These are phyloP conservation scores for Sminthopsis crassicaudata DNA, from an alignment of 2,113 vertebrate species.

Conservation along the genomic window DNA sequence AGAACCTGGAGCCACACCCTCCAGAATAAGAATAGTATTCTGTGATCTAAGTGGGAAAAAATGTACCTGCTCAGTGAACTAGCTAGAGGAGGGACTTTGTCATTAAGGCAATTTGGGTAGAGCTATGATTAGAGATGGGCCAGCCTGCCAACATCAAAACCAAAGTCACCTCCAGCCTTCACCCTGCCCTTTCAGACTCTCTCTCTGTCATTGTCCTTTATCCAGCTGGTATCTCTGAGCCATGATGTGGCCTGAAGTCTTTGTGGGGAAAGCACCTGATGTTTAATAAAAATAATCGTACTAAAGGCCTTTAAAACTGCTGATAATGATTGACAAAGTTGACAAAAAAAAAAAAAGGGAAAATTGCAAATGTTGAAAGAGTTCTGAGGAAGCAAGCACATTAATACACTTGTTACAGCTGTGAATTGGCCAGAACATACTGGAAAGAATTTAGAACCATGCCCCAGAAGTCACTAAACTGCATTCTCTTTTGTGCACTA, in stretches of 20 bases:
- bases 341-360: not conserved
- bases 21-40: constrained; percentile 30
- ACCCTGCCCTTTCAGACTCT: not conserved
- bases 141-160: constrained; percentile 5
- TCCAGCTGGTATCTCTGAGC: not conserved
- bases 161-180: not conserved
- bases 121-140: constrained; percentile 13
- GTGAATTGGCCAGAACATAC: not conserved
- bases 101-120: constrained; percentile 36
- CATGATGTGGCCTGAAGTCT: constrained; percentile 26
- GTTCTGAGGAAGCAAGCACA: not conserved
- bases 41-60: constrained; percentile 55
- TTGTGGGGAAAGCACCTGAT: constrained; percentile 36
- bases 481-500: not conserved
- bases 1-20: not conserved
- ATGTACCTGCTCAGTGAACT: constrained; percentile 10
- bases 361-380: not conserved
- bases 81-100: constrained; percentile 30
- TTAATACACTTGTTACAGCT: not conserved
- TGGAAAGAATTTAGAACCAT: not conserved
- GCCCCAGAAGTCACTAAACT: not conserved
- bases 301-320: constrained; percentile 40
- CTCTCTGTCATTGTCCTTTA: constrained; percentile 3
- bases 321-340: constrained; percentile 1
- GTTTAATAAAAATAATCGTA: constrained; percentile 43